Evolutionary conservation across 2,113 vertebrate genomes (phyloP).

Genomic region (Stigmatopora argus): DNA sequence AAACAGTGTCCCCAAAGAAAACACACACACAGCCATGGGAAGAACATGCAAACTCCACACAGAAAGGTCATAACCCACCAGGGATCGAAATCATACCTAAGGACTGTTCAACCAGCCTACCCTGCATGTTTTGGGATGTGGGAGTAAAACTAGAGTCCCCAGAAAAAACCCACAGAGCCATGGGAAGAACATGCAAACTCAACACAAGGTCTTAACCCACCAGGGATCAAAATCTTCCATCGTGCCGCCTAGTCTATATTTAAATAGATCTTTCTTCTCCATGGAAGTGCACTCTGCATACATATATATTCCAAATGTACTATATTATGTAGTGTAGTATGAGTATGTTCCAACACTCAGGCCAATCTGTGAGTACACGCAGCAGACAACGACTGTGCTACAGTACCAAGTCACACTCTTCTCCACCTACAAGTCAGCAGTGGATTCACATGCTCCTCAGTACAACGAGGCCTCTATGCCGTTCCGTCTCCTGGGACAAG

Average conservation of each 20-base stretch:
- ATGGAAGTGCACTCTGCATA: not conserved
- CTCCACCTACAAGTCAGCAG: constrained; percentile 56
- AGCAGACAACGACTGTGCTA: constrained; percentile 31
- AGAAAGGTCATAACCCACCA: too few relatives aligned
- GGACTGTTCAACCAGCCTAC: too few relatives aligned
- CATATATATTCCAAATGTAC: not conserved
- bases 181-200: too few relatives aligned
- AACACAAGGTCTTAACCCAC: too few relatives aligned
- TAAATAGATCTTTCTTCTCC: not conserved
- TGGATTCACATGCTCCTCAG: constrained; percentile 67
- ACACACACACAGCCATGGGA: too few relatives aligned
- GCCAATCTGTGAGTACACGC: not conserved
- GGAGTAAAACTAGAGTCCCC: too few relatives aligned
- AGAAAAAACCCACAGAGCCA: too few relatives aligned
- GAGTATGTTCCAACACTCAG: constrained; percentile 5
- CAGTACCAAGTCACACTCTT: constrained; percentile 59
- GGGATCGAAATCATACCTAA: too few relatives aligned
- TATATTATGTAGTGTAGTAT: not conserved
- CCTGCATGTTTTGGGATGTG: too few relatives aligned
- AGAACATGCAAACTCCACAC: too few relatives aligned
- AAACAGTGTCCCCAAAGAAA: too few relatives aligned
- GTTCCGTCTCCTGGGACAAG: constrained; percentile 40
- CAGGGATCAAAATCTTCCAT: too few relatives aligned
- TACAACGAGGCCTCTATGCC: constrained; percentile 58
- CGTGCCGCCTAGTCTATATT: not conserved